phyloP scores from a whole-genome alignment of 2,113 vertebrate genomes.

The Rhabdomys dilectus region DNA sequence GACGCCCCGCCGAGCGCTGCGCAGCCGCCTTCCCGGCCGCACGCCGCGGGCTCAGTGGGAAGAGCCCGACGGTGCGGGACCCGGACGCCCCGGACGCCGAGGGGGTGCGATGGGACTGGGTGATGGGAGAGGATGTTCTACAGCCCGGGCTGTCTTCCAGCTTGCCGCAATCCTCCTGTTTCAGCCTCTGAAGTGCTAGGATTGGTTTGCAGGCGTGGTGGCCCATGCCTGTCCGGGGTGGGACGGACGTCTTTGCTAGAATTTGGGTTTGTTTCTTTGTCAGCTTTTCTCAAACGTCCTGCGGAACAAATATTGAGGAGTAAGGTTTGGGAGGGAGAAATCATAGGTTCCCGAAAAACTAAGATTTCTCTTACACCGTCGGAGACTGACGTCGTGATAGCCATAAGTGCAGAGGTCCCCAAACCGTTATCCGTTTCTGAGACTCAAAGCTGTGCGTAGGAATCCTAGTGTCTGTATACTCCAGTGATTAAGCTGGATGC shows the following conservation, averaged over 20 bases:
- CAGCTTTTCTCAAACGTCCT: background rate
- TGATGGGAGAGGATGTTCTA: background rate
- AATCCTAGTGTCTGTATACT: background rate
- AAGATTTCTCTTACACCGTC: background rate
- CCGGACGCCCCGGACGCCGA: background rate
- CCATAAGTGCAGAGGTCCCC: background rate
- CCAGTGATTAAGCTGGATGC: background rate
- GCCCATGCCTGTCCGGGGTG: background rate
- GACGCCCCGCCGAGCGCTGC: background rate
- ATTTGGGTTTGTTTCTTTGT: background rate
- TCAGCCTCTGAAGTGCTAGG: background rate
- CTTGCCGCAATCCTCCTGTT: background rate
- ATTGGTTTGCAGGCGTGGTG: background rate
- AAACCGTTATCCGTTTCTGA: background rate
- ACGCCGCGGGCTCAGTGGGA: background rate
- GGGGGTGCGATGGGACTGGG: background rate
- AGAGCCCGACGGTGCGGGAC: background rate
- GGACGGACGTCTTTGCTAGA: background rate
- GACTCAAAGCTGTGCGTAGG: background rate
- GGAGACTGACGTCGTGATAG: constrained; percentile 3
- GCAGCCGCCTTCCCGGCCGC: background rate
- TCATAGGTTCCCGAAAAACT: background rate
- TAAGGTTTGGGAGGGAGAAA: background rate
- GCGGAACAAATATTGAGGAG: background rate
- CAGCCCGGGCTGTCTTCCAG: background rate